These are phyloP conservation scores for Phaenicophaeus curvirostris DNA, from an alignment of 2,797 vertebrate species.

Conservation along the genomic window DNA sequence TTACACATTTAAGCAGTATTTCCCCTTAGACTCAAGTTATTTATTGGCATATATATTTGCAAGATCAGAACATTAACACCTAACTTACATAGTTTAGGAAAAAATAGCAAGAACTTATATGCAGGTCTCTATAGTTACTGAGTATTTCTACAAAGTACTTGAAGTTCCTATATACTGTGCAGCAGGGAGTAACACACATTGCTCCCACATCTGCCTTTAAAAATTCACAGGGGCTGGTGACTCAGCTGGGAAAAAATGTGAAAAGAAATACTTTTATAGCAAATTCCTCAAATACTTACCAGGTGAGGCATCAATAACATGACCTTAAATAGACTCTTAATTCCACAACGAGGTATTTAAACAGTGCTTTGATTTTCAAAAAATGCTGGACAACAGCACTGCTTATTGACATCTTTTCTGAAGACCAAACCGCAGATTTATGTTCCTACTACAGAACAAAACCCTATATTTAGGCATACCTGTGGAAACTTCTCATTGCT, in stretches of 20 bases:
- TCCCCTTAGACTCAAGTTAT: neutral
- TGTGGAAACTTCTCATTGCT: neutral
- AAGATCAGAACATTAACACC: constrained; percentile 18
- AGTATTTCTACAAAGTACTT: constrained; percentile 7
- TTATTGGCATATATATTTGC: constrained; percentile 38
- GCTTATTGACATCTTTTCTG: neutral
- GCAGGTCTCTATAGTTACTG: neutral
- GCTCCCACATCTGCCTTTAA: neutral
- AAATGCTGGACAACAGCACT: neutral
- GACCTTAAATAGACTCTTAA: neutral
- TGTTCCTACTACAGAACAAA: neutral
- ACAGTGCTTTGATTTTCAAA: neutral
- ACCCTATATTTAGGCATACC: neutral
- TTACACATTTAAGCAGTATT: neutral
- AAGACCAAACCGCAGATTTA: neutral
- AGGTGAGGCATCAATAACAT: constrained; percentile 14
- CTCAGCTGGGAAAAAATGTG: constrained; percentile 7
- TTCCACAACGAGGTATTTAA: neutral
- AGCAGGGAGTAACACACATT: neutral
- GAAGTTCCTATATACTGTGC: neutral
- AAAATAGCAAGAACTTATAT: neutral
- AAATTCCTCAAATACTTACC: constrained; percentile 55
- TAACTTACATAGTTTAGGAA: neutral
- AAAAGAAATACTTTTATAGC: neutral
- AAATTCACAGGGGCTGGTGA: neutral